phyloP scores from a whole-genome alignment of 2,888 invertebrate species.

The Orchestes rusci region DNA sequence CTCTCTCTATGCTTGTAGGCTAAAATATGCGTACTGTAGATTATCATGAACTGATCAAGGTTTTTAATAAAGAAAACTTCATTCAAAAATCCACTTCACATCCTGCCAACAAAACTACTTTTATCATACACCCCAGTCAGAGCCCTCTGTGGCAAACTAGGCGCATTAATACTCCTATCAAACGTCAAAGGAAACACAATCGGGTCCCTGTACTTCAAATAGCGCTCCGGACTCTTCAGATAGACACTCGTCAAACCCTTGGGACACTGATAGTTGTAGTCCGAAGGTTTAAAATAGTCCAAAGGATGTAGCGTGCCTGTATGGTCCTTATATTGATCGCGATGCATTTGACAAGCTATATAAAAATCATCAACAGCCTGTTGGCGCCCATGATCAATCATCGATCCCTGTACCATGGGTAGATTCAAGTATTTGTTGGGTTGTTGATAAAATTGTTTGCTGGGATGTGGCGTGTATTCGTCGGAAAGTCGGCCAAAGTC shows the following conservation, averaged over 20 bases:
- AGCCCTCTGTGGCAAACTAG: constrained; percentile 51
- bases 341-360: constrained; percentile 50
- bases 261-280: constrained; percentile 51
- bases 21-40: too few species aligned
- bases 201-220: constrained; percentile 55
- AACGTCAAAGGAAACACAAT: constrained; percentile 47
- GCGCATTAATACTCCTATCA: constrained; percentile 48
- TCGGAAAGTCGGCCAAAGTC: too few species aligned
- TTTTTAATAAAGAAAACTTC: too few species aligned
- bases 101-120: constrained; percentile 31
- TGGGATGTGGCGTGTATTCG: constrained; percentile 36
- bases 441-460: constrained; percentile 37
- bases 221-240: constrained; percentile 50
- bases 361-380: constrained; percentile 46
- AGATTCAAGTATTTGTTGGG: constrained; percentile 36
- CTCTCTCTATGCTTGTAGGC: too few species aligned
- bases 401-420: constrained; percentile 39
- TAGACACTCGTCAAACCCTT: constrained; percentile 52
- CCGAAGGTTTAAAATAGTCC: constrained; percentile 49
- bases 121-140: constrained; percentile 52
- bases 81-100: too few species aligned
- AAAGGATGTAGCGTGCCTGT: constrained; percentile 52
- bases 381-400: constrained; percentile 41
- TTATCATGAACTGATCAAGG: too few species aligned
- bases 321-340: constrained; percentile 56